These are phyloP conservation scores for Climacteris rufus DNA, from an alignment of 2,113 vertebrate genomes.

Conservation along the genomic window DNA sequence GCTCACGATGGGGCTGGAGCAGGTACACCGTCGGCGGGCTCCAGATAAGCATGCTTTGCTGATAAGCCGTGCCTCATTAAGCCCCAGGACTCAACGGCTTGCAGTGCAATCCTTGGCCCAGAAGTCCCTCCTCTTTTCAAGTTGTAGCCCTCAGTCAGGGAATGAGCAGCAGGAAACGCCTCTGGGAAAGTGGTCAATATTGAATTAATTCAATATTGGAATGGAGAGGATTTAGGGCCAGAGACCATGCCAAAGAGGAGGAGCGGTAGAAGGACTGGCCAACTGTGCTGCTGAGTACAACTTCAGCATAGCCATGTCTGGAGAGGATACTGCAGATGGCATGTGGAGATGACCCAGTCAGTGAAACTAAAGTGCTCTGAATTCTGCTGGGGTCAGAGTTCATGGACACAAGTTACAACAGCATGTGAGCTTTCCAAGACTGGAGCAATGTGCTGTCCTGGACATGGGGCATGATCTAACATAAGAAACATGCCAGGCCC, in stretches of 20 bases:
- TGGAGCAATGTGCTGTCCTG: neutral
- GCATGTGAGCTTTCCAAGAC: neutral
- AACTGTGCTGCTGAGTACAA: neutral
- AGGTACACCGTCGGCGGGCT: neutral
- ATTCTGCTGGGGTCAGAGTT: neutral
- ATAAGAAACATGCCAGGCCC: neutral
- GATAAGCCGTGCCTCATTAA: conserved; percentile 57
- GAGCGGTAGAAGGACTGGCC: rapidly evolving
- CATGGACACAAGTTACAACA: neutral
- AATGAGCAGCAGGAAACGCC: neutral
- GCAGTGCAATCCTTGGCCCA: conserved; percentile 20
- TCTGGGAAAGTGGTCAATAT: neutral
- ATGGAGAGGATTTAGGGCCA: neutral
- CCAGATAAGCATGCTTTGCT: conserved; percentile 41
- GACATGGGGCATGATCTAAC: neutral
- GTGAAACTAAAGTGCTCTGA: neutral
- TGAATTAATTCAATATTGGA: neutral
- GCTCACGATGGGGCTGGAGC: conserved; percentile 51
- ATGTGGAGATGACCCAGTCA: neutral
- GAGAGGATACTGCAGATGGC: neutral
- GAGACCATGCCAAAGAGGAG: neutral
- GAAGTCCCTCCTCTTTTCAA: neutral
- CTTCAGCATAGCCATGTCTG: neutral
- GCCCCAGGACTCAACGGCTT: conserved; percentile 59
- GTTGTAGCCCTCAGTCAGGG: neutral